Evolutionary conservation across 2,113 vertebrate species (phyloP).

Genomic region (Xiphorhynchus elegans): DNA sequence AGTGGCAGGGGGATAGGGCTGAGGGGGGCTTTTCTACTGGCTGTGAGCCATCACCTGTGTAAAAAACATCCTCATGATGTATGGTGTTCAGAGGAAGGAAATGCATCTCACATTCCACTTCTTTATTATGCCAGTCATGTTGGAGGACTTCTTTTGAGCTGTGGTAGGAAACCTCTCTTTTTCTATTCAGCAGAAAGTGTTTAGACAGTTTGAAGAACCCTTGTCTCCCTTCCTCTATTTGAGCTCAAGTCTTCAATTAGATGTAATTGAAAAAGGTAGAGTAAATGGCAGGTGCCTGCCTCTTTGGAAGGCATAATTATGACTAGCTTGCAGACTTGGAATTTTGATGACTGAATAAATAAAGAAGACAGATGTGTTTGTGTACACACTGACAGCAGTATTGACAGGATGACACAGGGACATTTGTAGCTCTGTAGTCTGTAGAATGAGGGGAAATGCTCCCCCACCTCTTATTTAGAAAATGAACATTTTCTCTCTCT

Average conservation of each 20-base stretch:
- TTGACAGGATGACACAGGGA: constrained; percentile 10
- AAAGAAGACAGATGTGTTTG: constrained; percentile 25
- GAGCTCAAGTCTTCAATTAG: constrained; percentile 51
- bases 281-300: constrained; percentile 57
- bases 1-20: rapidly evolving
- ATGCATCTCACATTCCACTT: neutral
- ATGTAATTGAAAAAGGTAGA: constrained; percentile 52
- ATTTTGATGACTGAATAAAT: constrained; percentile 61
- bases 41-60: neutral
- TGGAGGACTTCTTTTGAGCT: neutral
- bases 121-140: constrained; percentile 21
- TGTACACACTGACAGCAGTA: neutral
- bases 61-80: neutral
- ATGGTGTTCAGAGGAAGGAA: neutral
- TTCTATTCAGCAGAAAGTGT: constrained; percentile 15
- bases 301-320: constrained; percentile 51
- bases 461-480: neutral
- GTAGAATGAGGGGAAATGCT: neutral
- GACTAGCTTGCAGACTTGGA: constrained; percentile 49
- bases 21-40: neutral
- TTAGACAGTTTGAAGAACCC: constrained; percentile 57
- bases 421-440: neutral
- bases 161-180: neutral
- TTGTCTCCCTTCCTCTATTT: constrained; percentile 58
- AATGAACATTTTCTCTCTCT: neutral